Evolutionary conservation across 2,888 invertebrate genomes (phyloP), one percentile per base, ranked within the genome.

Genomic region (Sipha maydis): DNA sequence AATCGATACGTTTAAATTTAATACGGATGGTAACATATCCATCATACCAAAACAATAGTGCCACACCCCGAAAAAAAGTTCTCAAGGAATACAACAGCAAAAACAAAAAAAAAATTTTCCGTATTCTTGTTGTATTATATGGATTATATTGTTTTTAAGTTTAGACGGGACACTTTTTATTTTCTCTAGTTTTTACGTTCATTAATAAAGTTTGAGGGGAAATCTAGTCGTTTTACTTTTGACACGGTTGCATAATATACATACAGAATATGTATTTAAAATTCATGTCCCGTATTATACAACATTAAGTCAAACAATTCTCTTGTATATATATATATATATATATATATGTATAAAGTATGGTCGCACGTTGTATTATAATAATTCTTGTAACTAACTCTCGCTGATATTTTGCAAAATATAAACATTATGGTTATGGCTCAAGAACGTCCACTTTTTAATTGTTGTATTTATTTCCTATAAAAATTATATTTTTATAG

Each of bases 191-290:
- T 75, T 38, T 83, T 34, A 75, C 28, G n/a, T 28, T 25, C 34
- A 61, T 56, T 75, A 83, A 38, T 83, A 75, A 38, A 83, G 75
- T 83, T 83, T 83, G 17, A n/a, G 31, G 19, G 75, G 38, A 75
- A 69, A 82, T 69, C 48, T 56, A 73, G 83, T 73, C 56, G 38
- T 83, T 83, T 75, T 61, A 61, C 28, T 79, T 7, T 19, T 54
- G 69, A 83, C 54, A 56, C 19, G 14, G 34, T 7, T 48, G 48
- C 14, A 48, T 11, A 11, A 48, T 48, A 48, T 48, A 48, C 11
- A 14, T 48, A 48, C 0, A 61, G 56, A 28, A 11, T 25, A 11
- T 21, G 2, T 28, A 61, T 84, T 84, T 84, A 28, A 76, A 84
- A 76, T 84, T 28, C 84, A 61, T 11, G 84, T 67, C 76, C 7